Conservation (phyloP, 2,797 vertebrate species). For the Fistularia commersonii region DNA sequence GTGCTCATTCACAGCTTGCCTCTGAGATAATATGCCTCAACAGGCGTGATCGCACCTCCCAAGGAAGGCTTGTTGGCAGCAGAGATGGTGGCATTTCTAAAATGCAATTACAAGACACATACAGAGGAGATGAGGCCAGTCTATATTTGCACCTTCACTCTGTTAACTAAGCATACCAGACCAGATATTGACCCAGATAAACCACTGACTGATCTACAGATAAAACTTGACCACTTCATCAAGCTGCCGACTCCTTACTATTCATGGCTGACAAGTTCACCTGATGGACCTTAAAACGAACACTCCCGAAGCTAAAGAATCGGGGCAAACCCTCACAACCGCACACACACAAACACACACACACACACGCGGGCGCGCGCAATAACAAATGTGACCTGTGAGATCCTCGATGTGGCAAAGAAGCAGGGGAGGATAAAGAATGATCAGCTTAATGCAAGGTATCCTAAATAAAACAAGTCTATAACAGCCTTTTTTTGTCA, state of each 20-base stretch:
- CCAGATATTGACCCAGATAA: conserved; percentile 53
- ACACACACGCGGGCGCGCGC: conserved; percentile 49
- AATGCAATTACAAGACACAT: conserved; percentile 71
- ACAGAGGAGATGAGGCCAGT: conserved; percentile 57
- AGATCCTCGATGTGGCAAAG: conserved; percentile 28
- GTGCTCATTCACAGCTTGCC: conserved; percentile 67
- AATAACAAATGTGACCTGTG: conserved; percentile 48
- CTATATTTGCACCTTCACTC: conserved; percentile 66
- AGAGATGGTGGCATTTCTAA: conserved; percentile 65
- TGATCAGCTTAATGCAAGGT: not conserved
- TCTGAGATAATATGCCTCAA: conserved; percentile 71
- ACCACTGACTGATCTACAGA: conserved; percentile 37
- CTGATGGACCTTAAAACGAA: conserved; percentile 32
- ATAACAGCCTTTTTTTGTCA: not conserved
- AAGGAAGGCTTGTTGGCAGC: conserved; percentile 67
- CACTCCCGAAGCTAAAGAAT: conserved; percentile 21
- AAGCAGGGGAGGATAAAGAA: conserved; percentile 21
- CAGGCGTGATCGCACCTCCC: conserved; percentile 70
- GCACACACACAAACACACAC: too few species aligned
- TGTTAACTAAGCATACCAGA: conserved; percentile 40
- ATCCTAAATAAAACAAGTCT: not conserved
- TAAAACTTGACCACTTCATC: conserved; percentile 45
- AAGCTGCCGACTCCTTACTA: conserved; percentile 16
- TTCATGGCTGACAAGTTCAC: conserved; percentile 32
- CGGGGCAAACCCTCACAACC: conserved; percentile 35